Conservation (phyloP, 2,888 invertebrate genomes). For the Tetanocera ferruginea region DNA sequence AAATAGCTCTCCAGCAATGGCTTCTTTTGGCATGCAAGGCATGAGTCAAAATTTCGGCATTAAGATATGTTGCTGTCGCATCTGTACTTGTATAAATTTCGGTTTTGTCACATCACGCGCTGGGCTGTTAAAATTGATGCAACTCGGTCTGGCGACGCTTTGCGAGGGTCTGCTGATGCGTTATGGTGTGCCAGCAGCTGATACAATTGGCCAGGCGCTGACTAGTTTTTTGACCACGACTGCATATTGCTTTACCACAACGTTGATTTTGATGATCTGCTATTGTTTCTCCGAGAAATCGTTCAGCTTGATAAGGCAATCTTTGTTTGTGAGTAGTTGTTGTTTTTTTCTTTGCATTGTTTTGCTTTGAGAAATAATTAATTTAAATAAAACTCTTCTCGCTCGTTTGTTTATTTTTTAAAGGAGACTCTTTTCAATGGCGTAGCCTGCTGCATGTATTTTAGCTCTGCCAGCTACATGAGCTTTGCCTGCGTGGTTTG, state of each 20-base stretch:
- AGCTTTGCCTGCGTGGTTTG: conserved; percentile 83
- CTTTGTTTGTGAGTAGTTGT: conserved; percentile 81
- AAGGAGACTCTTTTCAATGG: conserved; percentile 86
- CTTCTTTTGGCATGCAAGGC: conserved; percentile 63
- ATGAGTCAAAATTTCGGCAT: conserved; percentile 71
- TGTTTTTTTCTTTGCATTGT: not conserved
- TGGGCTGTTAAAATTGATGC: conserved; percentile 81
- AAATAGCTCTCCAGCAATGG: conserved; percentile 49
- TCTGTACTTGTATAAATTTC: conserved; percentile 85
- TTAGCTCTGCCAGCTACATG: conserved; percentile 85
- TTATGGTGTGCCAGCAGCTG: conserved; percentile 81
- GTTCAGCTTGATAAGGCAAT: conserved; percentile 81
- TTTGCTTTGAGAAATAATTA: not conserved
- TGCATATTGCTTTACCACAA: conserved; percentile 84
- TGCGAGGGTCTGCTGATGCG: conserved; percentile 86
- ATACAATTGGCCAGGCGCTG: conserved; percentile 82
- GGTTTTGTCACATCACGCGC: conserved; percentile 80
- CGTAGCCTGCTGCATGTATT: conserved; percentile 82
- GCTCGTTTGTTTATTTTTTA: not conserved
- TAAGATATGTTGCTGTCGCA: conserved; percentile 80
- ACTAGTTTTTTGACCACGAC: conserved; percentile 85
- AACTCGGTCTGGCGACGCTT: conserved; percentile 83
- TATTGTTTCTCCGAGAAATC: conserved; percentile 85
- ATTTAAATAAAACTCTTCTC: not conserved
- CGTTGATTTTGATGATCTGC: conserved; percentile 80